Base-by-base conservation (phyloP, 2,888 invertebrate genomes). In the Ennomos erosarius region DNA sequence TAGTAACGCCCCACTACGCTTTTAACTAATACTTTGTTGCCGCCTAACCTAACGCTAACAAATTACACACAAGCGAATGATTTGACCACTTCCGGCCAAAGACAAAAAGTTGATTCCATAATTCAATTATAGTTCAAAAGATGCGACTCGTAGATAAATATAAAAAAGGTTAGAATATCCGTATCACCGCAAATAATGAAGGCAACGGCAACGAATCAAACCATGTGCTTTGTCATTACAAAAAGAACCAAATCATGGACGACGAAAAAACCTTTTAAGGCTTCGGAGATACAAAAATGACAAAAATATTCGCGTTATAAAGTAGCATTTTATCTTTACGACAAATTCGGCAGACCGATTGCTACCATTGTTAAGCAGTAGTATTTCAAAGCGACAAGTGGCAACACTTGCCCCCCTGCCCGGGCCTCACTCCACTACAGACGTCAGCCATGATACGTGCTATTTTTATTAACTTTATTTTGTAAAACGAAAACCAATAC, bases 131-230 rank as follows among this genome's bases (percentile, higher is more conserved):
- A 75, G 71, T 73, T 70, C 69, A 69, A 70, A 75, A 74, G 75
- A 76, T 78, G 70, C 74, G 70, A 74, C 71, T 72, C 71, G 71
- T 76, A 71, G 75, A 72, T 80, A 78, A 76, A 76, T 74, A 79
- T 69, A 79, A 83, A 81, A 83, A n/a, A 79, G 75, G 66, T 70
- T 67, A 78, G 81, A 88, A 89, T 76, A 78, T 79, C 76, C 85
- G 76, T 85, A 86, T 92, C 91, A 90, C 89, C 84, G 82, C 85
- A 85, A 87, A 88, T 92, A 90, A 92, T 90, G 90, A 90, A 80
- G 76, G 73, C 78, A 74, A 79, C 77, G 71, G 74, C n/a, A n/a
- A 75, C 79, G 75, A 81, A 75, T 67, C 73, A 76, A 77, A 74
- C 80, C 77, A 75, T 65, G 62, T 73, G 81, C 83, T 81, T 82